Evolutionary conservation across 1,140 invertebrate species (phyloP).

Genomic region (Musca domestica): DNA sequence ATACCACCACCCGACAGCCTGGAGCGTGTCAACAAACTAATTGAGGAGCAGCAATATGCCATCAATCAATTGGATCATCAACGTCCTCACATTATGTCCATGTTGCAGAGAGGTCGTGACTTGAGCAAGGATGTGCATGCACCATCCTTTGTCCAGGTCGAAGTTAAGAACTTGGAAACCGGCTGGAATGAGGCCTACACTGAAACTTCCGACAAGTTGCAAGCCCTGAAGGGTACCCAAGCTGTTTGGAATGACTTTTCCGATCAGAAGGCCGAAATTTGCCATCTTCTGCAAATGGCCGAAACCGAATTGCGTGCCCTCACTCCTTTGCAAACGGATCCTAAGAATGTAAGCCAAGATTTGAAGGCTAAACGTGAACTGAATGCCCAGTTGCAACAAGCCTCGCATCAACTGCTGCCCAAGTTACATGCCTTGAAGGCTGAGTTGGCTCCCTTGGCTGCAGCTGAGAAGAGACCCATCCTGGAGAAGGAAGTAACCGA

Average conservation of each 20-base stretch:
- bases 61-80: constrained; percentile 83
- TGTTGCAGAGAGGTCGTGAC: constrained; percentile 87
- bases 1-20: constrained; percentile 67
- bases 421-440: constrained; percentile 72
- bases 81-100: constrained; percentile 80
- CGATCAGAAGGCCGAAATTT: constrained; percentile 79
- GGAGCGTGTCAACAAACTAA: constrained; percentile 71
- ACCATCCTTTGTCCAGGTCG: constrained; percentile 79
- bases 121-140: constrained; percentile 80
- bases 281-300: constrained; percentile 76
- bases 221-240: constrained; percentile 78
- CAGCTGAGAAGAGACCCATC: constrained; percentile 68
- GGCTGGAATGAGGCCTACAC: constrained; percentile 87
- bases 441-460: constrained; percentile 67
- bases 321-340: constrained; percentile 54
- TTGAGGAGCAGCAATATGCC: constrained; percentile 75
- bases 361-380: constrained; percentile 76
- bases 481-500: constrained; percentile 78
- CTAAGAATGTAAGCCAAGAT: constrained; percentile 61
- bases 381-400: constrained; percentile 69
- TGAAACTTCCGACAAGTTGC: constrained; percentile 77
- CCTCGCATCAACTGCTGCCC: constrained; percentile 71
- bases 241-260: constrained; percentile 84
- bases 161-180: constrained; percentile 79
- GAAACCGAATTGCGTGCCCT: constrained; percentile 69